A percentile compares a stretch with the other conserved stretches of the same genome.
phyloP scores from a whole-genome alignment of 2,797 vertebrate genomes.

The Rhinoraja longicauda region DNA sequence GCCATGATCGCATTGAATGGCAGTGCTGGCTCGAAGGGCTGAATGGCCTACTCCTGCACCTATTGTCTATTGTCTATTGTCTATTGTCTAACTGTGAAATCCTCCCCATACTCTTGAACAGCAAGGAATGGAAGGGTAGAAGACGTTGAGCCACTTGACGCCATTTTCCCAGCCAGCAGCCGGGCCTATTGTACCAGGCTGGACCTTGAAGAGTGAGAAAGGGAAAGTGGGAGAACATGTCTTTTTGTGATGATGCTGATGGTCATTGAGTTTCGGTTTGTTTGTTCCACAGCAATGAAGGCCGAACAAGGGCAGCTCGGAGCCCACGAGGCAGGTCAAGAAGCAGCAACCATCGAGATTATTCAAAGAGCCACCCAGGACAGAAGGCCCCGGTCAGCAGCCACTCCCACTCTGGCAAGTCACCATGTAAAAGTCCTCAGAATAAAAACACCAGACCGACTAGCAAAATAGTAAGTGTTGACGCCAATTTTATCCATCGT shows the following conservation, averaged over 20 bases:
- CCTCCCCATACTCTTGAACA: background rate
- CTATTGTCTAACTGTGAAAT: background rate
- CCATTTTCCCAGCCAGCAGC: background rate
- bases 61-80: too few relatives aligned
- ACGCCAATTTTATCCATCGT: conserved; percentile 43
- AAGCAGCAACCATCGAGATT: conserved; percentile 49
- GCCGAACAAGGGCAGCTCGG: background rate
- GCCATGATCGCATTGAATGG: too few relatives aligned
- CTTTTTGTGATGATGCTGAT: background rate
- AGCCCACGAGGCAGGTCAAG: conserved; percentile 47
- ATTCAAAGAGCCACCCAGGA: conserved; percentile 49
- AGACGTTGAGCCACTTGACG: background rate
- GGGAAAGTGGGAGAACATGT: too few relatives aligned
- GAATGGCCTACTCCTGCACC: too few relatives aligned
- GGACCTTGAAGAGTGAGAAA: background rate
- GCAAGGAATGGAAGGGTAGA: background rate
- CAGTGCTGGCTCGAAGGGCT: too few relatives aligned
- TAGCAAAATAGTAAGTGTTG: conserved; percentile 80
- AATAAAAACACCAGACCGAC: conserved; percentile 73
- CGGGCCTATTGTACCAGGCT: too few relatives aligned
- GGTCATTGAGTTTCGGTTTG: background rate
- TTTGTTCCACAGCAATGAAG: background rate
- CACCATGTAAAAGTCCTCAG: conserved; percentile 69
- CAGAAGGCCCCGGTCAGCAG: conserved; percentile 59
- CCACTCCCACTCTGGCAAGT: conserved; percentile 59